phyloP scores from a whole-genome alignment of 92 coral and sea anemone species.

The Porites rus region DNA sequence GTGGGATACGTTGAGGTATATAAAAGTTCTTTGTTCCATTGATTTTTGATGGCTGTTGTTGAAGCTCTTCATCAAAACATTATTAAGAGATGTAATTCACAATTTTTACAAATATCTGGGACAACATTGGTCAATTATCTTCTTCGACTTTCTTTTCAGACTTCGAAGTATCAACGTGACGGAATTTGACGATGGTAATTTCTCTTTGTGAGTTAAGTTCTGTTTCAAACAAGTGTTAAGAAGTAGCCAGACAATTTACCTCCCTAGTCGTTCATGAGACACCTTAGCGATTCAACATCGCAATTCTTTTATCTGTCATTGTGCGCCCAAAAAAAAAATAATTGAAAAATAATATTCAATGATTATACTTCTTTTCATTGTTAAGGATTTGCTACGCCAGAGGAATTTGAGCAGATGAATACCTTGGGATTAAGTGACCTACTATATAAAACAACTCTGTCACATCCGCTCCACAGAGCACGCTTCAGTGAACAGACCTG shows the following conservation, averaged over 20 bases:
- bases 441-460: slow-evolving; percentile 51
- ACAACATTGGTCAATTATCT: background rate
- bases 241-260: too few relatives aligned
- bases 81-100: too few relatives aligned
- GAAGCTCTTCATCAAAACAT: too few relatives aligned
- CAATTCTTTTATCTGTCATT: too few relatives aligned
- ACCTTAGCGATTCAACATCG: too few relatives aligned
- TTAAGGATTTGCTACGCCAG: slow-evolving; percentile 61
- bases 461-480: slow-evolving; percentile 82
- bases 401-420: slow-evolving; percentile 65
- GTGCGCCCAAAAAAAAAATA: background rate
- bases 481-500: slow-evolving; percentile 91
- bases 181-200: slow-evolving; percentile 75
- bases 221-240: too few relatives aligned
- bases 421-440: slow-evolving; percentile 61
- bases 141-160: slow-evolving; percentile 24
- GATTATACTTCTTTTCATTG: background rate
- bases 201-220: background rate
- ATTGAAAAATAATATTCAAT: too few relatives aligned
- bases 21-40: background rate
- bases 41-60: background rate
- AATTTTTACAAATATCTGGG: too few relatives aligned
- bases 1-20: too few relatives aligned
- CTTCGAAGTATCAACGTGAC: slow-evolving; percentile 63
- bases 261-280: too few relatives aligned